phyloP scores from a whole-genome alignment of 2,113 vertebrate genomes.

The Scytalopus superciliaris region DNA sequence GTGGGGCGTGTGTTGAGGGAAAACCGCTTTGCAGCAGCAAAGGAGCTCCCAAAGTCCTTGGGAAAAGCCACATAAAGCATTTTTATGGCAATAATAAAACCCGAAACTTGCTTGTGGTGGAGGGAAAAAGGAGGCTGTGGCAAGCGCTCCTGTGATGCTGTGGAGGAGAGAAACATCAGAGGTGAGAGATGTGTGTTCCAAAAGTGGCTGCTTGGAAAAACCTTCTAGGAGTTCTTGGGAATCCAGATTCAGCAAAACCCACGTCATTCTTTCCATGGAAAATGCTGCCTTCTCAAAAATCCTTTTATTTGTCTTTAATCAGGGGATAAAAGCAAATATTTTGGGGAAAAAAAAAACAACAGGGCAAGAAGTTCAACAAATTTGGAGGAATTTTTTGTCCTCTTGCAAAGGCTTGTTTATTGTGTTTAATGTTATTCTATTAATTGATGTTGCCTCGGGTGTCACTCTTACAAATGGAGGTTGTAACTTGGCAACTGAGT shows the following conservation, averaged over 20 bases:
- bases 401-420: background rate
- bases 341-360: rapidly evolving
- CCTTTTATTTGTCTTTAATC: background rate
- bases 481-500: background rate
- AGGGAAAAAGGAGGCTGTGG: background rate
- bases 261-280: background rate
- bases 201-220: background rate
- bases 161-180: background rate
- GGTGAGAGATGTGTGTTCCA: background rate
- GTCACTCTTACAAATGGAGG: background rate
- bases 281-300: rapidly evolving
- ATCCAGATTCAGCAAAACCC: background rate
- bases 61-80: slow-evolving; percentile 27
- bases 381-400: background rate
- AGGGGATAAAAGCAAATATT: background rate
- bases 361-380: background rate
- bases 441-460: background rate
- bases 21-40: background rate
- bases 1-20: background rate
- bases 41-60: background rate
- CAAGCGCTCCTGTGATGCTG: background rate
- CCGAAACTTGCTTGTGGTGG: background rate
- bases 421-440: background rate
- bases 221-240: background rate
- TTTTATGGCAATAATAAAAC: slow-evolving; percentile 41